Evolutionary conservation across 2,113 vertebrate species (phyloP), one percentile per base, ranked within the genome.

Genomic region (Heteronetta atricapilla): DNA sequence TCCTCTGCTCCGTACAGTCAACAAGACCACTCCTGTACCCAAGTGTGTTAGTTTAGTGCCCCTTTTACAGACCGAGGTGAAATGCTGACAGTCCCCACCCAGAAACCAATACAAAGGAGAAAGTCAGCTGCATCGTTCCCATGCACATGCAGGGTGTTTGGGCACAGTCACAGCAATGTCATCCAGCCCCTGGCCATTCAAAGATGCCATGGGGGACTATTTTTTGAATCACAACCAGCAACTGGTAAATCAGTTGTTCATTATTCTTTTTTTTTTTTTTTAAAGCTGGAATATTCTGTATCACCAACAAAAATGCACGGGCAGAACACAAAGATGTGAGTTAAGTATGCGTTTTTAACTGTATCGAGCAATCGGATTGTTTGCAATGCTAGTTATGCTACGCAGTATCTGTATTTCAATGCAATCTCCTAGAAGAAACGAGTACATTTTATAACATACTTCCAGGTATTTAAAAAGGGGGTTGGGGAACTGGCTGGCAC

Each of bases 71-170:
- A 42, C 6, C 2, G 44, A 75, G 25, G 59, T 79, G 77, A 67
- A 84, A 92, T 52, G 62, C 70, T 26, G 59, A 34, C 66, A 86
- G 59, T 10, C 12, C 34, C 34, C 53, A 29, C 19, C 9, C 52
- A 40, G 20, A 67, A 78, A 42, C 28, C 56, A 38, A n/a, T 0
- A 40, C n/a, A 74, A 69, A 70, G 28, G 19, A 67, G 36, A 48
- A 66, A 34, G 7, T 16, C 15, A 46, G n/a, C 8, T 53, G 6
- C 11, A 0, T 7, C 3, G 2, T 31, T 11, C 23, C 31, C 46
- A 8, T 1, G 1, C 4, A 36, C 48, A 79, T 11, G 16, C 36
- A 78, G 78, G 66, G n/a, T 0, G 1, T 11, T 18, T 44, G 22
- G 67, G 52, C 64, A 59, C 1, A 8, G 31, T 28, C 60, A 40